Conservation (phyloP, 2,113 vertebrate genomes). For the Platysternon megacephalum region DNA sequence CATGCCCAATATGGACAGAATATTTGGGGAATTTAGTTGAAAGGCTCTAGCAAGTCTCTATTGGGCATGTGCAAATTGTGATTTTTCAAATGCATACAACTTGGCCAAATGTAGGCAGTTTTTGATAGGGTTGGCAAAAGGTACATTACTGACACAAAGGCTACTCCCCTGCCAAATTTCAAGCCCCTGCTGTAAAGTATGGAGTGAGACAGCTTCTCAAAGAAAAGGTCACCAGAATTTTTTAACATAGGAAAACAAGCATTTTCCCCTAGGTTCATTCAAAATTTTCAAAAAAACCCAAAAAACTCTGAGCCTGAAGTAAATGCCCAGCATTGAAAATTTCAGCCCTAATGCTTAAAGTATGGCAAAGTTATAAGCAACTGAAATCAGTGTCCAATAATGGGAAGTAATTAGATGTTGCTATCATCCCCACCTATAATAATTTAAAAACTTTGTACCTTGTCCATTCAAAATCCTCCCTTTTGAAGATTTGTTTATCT, state of each 20-base stretch:
- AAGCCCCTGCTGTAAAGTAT: not conserved
- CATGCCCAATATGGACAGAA: not conserved
- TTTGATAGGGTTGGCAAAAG: not conserved
- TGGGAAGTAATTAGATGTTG: not conserved
- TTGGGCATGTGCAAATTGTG: not conserved
- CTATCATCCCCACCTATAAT: not conserved
- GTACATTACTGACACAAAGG: not conserved
- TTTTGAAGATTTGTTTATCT: slow-evolving; percentile 33
- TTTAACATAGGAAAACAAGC: not conserved
- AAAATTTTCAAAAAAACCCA: not conserved
- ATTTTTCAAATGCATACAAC: not conserved
- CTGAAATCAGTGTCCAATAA: not conserved
- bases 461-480: slow-evolving; percentile 78
- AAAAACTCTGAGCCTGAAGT: not conserved
- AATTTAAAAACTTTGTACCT: slow-evolving; percentile 51
- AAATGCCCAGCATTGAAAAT: not conserved
- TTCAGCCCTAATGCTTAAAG: not conserved
- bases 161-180: not conserved
- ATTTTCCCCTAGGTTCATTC: not conserved
- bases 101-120: not conserved
- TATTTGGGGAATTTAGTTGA: not conserved
- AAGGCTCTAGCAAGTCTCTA: not conserved
- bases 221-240: not conserved
- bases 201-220: not conserved
- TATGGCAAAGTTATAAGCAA: not conserved